Percentiles rank a stretch among this genome's conserved stretches.
phyloP scores from a whole-genome alignment of 2,888 invertebrate species.

The Drosophila paranaensis region DNA sequence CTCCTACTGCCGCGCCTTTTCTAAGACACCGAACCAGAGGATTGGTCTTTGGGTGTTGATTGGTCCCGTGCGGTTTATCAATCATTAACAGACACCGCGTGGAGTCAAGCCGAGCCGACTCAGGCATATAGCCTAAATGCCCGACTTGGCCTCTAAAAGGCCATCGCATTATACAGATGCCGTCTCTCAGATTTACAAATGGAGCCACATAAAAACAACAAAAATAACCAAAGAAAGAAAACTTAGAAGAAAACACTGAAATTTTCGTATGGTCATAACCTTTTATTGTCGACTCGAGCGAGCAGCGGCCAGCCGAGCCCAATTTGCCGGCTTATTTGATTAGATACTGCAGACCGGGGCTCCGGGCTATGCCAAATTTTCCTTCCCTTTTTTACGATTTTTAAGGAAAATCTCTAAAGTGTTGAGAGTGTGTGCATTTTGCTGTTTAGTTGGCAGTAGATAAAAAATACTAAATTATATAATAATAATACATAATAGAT shows the following conservation, averaged over 20 bases:
- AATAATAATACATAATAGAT: no score
- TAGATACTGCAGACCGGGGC: conserved; percentile 26
- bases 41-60: conserved; percentile 64
- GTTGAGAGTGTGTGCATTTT: background rate
- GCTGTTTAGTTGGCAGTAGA: no score
- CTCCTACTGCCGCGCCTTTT: background rate
- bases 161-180: conserved; percentile 71
- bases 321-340: conserved; percentile 67
- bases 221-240: conserved; percentile 17
- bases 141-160: conserved; percentile 68
- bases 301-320: conserved; percentile 43
- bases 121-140: conserved; percentile 57
- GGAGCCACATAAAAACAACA: conserved; percentile 22
- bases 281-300: conserved; percentile 48
- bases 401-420: background rate
- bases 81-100: conserved; percentile 69
- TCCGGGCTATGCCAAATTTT: background rate
- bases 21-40: conserved; percentile 13
- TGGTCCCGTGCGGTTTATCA: conserved; percentile 79
- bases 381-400: background rate
- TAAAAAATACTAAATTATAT: no score
- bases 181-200: conserved; percentile 66
- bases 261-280: conserved; percentile 53
- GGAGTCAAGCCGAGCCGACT: conserved; percentile 3
- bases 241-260: conserved; percentile 18